Percentiles rank a stretch among this genome's conserved stretches.
Conservation (phyloP, 2,113 vertebrate genomes). For the Chunga burmeisteri region DNA sequence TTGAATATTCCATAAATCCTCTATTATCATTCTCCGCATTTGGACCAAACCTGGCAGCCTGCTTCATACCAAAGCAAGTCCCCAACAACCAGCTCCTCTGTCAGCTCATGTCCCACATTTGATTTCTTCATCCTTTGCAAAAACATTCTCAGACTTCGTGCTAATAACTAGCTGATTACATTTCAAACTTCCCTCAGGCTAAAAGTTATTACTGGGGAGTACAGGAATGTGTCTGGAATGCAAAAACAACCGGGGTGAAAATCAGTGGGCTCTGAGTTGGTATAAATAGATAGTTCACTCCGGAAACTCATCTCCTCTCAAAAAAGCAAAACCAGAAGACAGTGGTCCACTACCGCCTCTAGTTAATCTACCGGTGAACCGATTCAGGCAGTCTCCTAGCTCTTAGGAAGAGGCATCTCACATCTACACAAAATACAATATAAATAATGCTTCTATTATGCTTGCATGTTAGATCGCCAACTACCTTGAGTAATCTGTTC, state of each 20-base stretch:
- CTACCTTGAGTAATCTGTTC: not conserved
- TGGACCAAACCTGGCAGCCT: not conserved
- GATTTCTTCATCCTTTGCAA: slow-evolving; percentile 23
- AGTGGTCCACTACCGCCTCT: not conserved
- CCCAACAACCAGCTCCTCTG: not conserved
- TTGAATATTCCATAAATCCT: not conserved
- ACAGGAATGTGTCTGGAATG: slow-evolving; percentile 56
- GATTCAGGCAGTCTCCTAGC: not conserved
- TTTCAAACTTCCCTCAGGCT: slow-evolving; percentile 46
- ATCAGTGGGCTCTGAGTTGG: slow-evolving; percentile 40
- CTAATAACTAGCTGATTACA: slow-evolving; percentile 54
- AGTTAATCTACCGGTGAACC: not conserved
- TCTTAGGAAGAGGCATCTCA: not conserved
- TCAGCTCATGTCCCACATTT: not conserved
- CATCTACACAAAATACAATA: not conserved
- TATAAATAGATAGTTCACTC: not conserved
- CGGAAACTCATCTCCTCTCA: not conserved
- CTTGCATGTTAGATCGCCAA: not conserved
- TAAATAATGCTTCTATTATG: not conserved
- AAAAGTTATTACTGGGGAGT: slow-evolving; percentile 47
- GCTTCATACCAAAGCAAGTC: not conserved
- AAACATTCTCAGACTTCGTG: slow-evolving; percentile 44
- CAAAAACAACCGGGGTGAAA: slow-evolving; percentile 26
- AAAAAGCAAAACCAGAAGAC: not conserved
- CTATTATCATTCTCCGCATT: not conserved